Conservation (phyloP, 2,888 invertebrate species). For the Caenorhabditis wallacei region DNA sequence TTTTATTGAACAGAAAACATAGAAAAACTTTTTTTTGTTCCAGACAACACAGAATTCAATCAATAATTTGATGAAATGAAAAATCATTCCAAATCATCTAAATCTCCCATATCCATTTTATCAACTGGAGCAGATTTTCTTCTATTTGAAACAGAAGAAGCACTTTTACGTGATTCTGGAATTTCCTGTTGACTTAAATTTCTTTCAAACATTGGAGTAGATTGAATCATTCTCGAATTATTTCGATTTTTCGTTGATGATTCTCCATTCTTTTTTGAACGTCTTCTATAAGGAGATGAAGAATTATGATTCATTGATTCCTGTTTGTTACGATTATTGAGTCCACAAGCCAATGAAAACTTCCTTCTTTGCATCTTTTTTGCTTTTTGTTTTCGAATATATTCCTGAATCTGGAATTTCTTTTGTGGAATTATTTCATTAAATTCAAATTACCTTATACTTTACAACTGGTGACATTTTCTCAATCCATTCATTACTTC, state of each 20-base stretch:
- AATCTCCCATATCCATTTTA: constrained; percentile 53
- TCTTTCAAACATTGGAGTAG: constrained; percentile 17
- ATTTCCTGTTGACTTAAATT: constrained; percentile 16
- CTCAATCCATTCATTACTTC: constrained; percentile 64
- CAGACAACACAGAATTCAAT: constrained; percentile 34
- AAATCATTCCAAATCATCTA: constrained; percentile 53
- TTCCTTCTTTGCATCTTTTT: constrained; percentile 61
- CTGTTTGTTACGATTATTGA: constrained; percentile 23
- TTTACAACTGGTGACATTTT: constrained; percentile 65
- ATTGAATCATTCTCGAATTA: not conserved
- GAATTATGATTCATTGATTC: constrained; percentile 4
- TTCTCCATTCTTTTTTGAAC: constrained; percentile 22
- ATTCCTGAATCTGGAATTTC: constrained; percentile 66
- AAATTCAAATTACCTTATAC: constrained; percentile 48
- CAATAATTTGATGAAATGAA: not conserved
- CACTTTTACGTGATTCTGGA: not conserved
- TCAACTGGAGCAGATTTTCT: constrained; percentile 49
- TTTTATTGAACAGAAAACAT: too few species aligned
- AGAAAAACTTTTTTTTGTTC: too few species aligned
- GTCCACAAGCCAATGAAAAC: constrained; percentile 60
- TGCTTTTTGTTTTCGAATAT: constrained; percentile 54
- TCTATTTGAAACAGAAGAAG: constrained; percentile 10
- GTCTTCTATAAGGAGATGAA: constrained; percentile 14
- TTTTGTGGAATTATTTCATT: not conserved
- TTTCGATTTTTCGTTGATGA: not conserved